Conservation (phyloP, 2,797 vertebrate genomes). For the Hapalemur alaotrensis region DNA sequence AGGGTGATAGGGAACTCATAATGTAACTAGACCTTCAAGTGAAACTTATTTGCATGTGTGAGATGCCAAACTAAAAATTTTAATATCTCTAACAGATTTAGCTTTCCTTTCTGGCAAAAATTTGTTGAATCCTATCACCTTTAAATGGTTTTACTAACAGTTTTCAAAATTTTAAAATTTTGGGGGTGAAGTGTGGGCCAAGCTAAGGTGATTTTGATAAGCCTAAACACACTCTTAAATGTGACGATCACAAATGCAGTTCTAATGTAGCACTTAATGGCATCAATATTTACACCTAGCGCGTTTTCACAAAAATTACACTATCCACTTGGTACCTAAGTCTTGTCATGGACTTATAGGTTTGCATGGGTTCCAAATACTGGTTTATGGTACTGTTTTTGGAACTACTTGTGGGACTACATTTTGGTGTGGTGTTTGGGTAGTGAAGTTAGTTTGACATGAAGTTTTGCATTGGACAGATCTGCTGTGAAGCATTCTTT, state of each 20-base stretch:
- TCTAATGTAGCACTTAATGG: constrained; percentile 88
- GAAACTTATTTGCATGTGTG: constrained; percentile 86
- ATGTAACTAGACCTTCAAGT: constrained; percentile 80
- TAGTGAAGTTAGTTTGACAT: constrained; percentile 86
- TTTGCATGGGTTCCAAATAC: constrained; percentile 89
- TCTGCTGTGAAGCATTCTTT: constrained; percentile 86
- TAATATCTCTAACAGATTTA: constrained; percentile 86
- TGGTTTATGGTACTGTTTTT: constrained; percentile 85
- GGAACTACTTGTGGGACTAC: constrained; percentile 87
- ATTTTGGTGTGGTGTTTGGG: constrained; percentile 87
- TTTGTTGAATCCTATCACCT: constrained; percentile 87
- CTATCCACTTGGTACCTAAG: constrained; percentile 85
- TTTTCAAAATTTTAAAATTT: constrained; percentile 86
- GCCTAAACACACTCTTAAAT: constrained; percentile 87
- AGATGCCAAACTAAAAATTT: constrained; percentile 87
- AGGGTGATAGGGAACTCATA: constrained; percentile 89
- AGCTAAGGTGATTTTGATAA: constrained; percentile 84
- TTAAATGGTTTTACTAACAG: constrained; percentile 91
- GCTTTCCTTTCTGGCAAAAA: constrained; percentile 85
- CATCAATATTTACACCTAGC: constrained; percentile 85
- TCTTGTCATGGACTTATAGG: constrained; percentile 85
- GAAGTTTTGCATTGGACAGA: constrained; percentile 87
- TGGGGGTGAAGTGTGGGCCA: constrained; percentile 88
- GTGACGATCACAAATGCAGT: constrained; percentile 85
- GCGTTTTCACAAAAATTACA: constrained; percentile 84